Evolutionary conservation across 2,888 invertebrate species (phyloP).

Genomic region (Athetis lepigone): DNA sequence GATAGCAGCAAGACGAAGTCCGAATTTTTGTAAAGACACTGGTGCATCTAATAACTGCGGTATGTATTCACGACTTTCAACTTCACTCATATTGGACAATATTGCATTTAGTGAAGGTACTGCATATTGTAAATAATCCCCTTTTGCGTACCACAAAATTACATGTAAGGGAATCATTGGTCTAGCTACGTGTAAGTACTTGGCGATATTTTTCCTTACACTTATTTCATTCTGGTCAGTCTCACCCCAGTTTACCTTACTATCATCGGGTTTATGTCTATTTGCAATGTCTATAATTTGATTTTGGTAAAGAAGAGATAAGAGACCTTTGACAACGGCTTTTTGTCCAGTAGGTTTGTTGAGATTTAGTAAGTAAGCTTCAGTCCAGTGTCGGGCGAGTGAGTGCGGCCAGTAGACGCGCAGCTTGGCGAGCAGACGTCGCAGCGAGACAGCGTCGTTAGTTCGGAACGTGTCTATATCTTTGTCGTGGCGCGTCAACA

Average conservation of each 20-base stretch:
- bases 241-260: too few species aligned
- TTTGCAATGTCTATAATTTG: slow-evolving; percentile 68
- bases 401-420: slow-evolving; percentile 77
- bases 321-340: slow-evolving; percentile 70
- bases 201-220: slow-evolving; percentile 77
- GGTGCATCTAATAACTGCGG: slow-evolving; percentile 70
- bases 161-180: slow-evolving; percentile 72
- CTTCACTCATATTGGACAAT: slow-evolving; percentile 70
- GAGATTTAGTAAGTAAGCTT: slow-evolving; percentile 66
- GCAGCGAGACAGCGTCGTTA: slow-evolving; percentile 67
- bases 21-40: slow-evolving; percentile 77
- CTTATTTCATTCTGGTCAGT: slow-evolving; percentile 69
- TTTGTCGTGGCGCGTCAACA: slow-evolving; percentile 69
- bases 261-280: slow-evolving; percentile 71
- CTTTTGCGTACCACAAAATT: slow-evolving; percentile 77
- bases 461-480: slow-evolving; percentile 67
- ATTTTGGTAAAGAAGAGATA: slow-evolving; percentile 69
- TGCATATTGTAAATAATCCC: slow-evolving; percentile 78
- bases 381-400: slow-evolving; percentile 70
- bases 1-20: slow-evolving; percentile 68
- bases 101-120: slow-evolving; percentile 78
- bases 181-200: slow-evolving; percentile 76
- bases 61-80: slow-evolving; percentile 65
- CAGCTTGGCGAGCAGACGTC: slow-evolving; percentile 72
- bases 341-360: slow-evolving; percentile 68